Base-by-base conservation (phyloP, 1,140 invertebrate species). In the Drosophila saltans region DNA sequence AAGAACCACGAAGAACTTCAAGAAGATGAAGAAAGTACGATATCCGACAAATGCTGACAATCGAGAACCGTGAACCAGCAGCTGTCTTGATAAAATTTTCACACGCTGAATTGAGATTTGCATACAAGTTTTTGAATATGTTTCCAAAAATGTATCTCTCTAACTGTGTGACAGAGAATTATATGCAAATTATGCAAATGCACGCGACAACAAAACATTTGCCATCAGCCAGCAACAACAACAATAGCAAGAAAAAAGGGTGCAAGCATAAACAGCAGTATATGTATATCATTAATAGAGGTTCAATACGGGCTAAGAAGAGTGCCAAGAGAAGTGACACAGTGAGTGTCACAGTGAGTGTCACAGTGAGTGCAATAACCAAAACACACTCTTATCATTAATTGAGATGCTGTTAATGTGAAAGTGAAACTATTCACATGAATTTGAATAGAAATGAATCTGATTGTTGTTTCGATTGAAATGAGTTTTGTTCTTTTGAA, bases 181-280 rank as follows among this genome's bases (percentile, higher is more conserved):
- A 79, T 79, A 66, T 79, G 76, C 57, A 79, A 79, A 79, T 79
- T 79, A 79, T 79, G 76, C 76, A 79, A 79, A 79, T 79, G 72
- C 75, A 78, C 39, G 71, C 59, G 66, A 33, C 71, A 63, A 33
- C 71, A 63, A 62, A n/a, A 66, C 48, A 66, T 58, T 52, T 16
- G 10, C 28, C 58, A 52, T 52, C 24, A 77, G 24, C 7, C 11
- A 10, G 2, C 41, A 43, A 61, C 28, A 43, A 33, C 3, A 36
- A 36, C 28, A 30, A 30, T 30, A 2, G 4, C 41, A 43, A 61
- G 28, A 61, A 33, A 30, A 48, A 48, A 48, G 45, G 63, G 9
- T 43, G 33, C 36, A 52, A 26, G 45, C 24, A 7, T n/a, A 26
- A 52, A 26, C 39, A 41, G 40, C 7, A 55, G 30, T n/a, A 24